Conservation (phyloP, 30 jellyfish, hydroid and myxozoan genomes). For the Pseudorhiza aurosa region DNA sequence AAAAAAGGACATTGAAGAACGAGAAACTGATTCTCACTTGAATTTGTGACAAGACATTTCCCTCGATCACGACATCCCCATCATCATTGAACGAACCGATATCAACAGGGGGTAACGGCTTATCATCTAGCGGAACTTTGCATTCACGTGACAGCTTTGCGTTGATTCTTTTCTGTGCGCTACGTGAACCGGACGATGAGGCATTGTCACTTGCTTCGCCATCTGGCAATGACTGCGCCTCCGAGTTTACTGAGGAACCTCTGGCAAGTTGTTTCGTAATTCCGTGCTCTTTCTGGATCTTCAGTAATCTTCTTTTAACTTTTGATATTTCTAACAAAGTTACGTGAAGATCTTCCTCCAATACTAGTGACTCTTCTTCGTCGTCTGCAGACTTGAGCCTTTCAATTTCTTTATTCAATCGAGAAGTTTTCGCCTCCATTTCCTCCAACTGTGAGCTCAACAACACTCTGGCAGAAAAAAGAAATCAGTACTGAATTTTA, state of each 20-base stretch:
- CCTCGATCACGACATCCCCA: slow-evolving; percentile 84
- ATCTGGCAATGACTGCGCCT: slow-evolving; percentile 29
- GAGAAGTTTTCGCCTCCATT: slow-evolving; percentile 29
- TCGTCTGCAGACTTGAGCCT: slow-evolving; percentile 8
- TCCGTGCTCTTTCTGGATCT: slow-evolving; percentile 35
- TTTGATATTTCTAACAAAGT: slow-evolving; percentile 59
- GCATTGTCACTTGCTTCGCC: slow-evolving; percentile 54
- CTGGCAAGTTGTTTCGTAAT: neutral
- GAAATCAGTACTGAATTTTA: no score
- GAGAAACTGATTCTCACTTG: slow-evolving; percentile 20
- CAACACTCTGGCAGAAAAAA: neutral
- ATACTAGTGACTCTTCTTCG: slow-evolving; percentile 71
- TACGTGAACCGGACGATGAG: slow-evolving; percentile 60
- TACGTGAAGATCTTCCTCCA: slow-evolving; percentile 73
- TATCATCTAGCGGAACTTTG: slow-evolving; percentile 45
- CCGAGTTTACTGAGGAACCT: slow-evolving; percentile 43
- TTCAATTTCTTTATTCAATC: slow-evolving; percentile 1
- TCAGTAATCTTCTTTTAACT: slow-evolving; percentile 39
- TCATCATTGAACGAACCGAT: slow-evolving; percentile 59
- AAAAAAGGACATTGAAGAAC: neutral
- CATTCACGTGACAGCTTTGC: slow-evolving; percentile 65
- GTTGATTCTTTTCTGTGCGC: slow-evolving; percentile 39
- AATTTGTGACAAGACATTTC: slow-evolving; percentile 64
- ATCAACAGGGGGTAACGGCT: slow-evolving; percentile 75
- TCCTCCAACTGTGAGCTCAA: slow-evolving; percentile 33